Evolutionary conservation across 2,797 vertebrate genomes (phyloP), one percentile per base, ranked within the genome.

Genomic region (Intellagama lesueurii): DNA sequence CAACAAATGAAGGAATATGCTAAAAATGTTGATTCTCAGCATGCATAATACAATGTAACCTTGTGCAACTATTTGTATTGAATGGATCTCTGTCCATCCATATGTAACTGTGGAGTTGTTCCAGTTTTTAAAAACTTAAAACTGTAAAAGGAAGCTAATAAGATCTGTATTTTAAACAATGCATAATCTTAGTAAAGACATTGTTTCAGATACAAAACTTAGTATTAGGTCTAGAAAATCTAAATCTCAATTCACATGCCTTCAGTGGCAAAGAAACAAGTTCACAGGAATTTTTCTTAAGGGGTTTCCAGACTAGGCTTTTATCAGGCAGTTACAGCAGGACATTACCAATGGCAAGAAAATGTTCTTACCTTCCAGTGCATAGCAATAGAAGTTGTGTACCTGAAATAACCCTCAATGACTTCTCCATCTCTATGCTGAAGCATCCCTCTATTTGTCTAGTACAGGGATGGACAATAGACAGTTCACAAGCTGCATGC

Each of bases 161-260:
- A 68, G 72, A 88, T 56, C 28, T 35, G 30, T 66, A 22, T 30
- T 86, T 76, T 76, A 86, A 76, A 86, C 56, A 83, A 17, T 44
- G 19, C 5, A 64, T 87, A 11, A 66, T 14, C 75, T 78, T 22
- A 83, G 28, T 26, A 40, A 68, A 75, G 26, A 9, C n/a, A 14
- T 16, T 87, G 32, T 7, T 68, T 85, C 44, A 73, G 47, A 35
- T 77, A 26, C 17, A 17, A 87, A 85, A 16, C 30, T 14, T 49
- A 26, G 19, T 22, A 49, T 87, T 44, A 81, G 17, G 28, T 80
- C 44, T 52, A 88, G 30, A 68, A 77, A 83, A 82, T 56, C 40
- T 88, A 81, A 77, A 7, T 22, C 28, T 44, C 49, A 68, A 16
- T 47, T 19, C 30, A n/a, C 30, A 66, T 83, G 40, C 40, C 52